A percentile compares a stretch with the other conserved stretches of the same genome.
phyloP scores from a whole-genome alignment of 2,797 vertebrate genomes.

The Sebastes glaucus region DNA sequence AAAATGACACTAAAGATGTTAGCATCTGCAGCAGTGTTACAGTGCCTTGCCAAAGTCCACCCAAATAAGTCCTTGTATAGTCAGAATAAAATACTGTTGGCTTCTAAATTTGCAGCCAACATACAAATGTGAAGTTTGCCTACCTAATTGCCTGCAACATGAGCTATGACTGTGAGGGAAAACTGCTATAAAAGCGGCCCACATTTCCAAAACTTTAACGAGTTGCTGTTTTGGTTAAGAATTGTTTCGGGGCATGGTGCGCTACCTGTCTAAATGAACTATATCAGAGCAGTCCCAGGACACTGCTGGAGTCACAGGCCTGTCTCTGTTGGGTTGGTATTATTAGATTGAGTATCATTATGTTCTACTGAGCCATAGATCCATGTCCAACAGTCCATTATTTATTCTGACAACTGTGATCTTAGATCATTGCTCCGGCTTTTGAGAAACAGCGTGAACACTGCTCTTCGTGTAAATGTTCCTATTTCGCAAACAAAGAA shows the following conservation, averaged over 20 bases:
- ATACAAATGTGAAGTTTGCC: slow-evolving; percentile 22
- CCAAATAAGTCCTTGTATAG: slow-evolving; percentile 23
- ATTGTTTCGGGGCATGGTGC: background rate
- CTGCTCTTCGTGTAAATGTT: slow-evolving; percentile 7
- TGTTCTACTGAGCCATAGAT: background rate
- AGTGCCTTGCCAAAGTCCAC: slow-evolving; percentile 19
- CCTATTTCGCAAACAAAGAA: slow-evolving; percentile 23
- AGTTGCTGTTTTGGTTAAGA: slow-evolving; percentile 11
- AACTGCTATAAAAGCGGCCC: background rate
- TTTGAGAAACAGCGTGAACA: background rate
- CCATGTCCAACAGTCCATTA: background rate
- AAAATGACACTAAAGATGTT: slow-evolving; percentile 29
- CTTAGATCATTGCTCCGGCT: slow-evolving; percentile 1
- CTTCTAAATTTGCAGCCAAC: slow-evolving; percentile 13
- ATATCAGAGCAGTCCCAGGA: background rate
- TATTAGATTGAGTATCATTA: background rate
- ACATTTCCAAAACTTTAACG: slow-evolving; percentile 14
- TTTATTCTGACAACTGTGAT: slow-evolving; percentile 18
- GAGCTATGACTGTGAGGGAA: background rate
- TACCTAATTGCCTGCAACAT: slow-evolving; percentile 16
- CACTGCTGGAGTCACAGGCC: background rate
- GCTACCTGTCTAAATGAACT: slow-evolving; percentile 21
- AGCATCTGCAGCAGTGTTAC: slow-evolving; percentile 10
- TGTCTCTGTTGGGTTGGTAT: background rate
- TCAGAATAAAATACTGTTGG: slow-evolving; percentile 14